These are phyloP conservation scores for Hypsopygia costalis DNA, from an alignment of 2,888 invertebrate genomes.

Conservation along the genomic window DNA sequence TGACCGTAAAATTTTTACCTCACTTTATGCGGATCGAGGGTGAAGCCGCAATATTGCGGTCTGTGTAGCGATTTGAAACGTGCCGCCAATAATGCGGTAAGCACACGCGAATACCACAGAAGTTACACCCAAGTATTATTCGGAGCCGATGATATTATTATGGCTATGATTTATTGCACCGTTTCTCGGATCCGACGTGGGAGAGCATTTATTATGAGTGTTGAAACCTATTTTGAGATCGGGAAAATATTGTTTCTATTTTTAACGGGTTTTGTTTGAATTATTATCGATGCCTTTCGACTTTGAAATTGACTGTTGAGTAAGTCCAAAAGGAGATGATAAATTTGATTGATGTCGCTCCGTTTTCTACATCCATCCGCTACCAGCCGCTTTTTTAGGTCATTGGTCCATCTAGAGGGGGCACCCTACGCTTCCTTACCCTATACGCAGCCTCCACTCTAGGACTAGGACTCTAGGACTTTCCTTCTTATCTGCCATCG, in stretches of 20 bases:
- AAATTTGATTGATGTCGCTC: no score
- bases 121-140: conserved; percentile 34
- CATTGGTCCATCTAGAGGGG: no score
- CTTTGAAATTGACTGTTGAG: neutral
- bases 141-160: conserved; percentile 63
- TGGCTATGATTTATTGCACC: conserved; percentile 61
- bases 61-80: neutral
- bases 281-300: neutral
- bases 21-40: no score
- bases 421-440: no score
- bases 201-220: conserved; percentile 59
- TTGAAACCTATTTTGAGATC: conserved; percentile 51
- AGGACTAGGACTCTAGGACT: no score
- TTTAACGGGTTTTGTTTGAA: conserved; percentile 3
- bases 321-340: no score
- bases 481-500: no score
- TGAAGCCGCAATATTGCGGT: no score
- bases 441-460: no score
- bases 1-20: no score
- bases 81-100: neutral
- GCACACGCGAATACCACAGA: conserved; percentile 10
- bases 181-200: conserved; percentile 55
- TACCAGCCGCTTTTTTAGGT: no score
- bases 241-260: conserved; percentile 29
- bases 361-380: no score